phyloP scores from a whole-genome alignment of 2,113 vertebrate genomes.

The Vidua macroura region DNA sequence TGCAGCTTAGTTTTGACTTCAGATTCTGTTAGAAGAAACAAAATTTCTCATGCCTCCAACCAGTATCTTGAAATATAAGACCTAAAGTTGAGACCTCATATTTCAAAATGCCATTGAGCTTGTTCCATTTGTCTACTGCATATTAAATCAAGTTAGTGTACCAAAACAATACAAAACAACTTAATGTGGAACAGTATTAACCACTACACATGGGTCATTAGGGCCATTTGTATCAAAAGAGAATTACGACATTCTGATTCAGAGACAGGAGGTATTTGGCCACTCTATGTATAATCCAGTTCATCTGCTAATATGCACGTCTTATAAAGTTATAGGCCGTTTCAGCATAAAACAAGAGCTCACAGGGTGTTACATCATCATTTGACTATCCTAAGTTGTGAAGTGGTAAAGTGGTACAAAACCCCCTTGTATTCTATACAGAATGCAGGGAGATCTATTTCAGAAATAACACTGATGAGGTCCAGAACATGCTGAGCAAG shows the following conservation, averaged over 20 bases:
- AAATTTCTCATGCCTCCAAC: neutral
- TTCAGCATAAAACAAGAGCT: neutral
- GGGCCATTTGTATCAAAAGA: neutral
- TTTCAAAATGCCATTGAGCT: neutral
- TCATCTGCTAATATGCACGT: neutral
- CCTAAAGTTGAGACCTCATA: neutral
- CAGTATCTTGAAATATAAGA: neutral
- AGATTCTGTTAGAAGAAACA: neutral
- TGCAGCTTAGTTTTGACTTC: neutral
- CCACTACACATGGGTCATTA: neutral
- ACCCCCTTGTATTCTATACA: rapidly evolving
- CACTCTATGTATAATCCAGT: neutral
- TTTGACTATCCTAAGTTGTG: neutral
- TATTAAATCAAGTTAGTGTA: neutral
- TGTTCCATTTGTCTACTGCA: neutral
- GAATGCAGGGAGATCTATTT: neutral
- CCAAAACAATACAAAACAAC: neutral
- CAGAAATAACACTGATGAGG: neutral
- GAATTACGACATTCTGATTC: neutral
- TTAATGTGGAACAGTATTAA: conserved; percentile 11
- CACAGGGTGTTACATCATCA: neutral
- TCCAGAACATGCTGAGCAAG: neutral
- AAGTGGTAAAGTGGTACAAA: neutral
- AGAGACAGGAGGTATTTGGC: neutral
- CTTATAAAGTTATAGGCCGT: neutral